These are phyloP conservation scores for honey bee (Apis mellifera) DNA, from an alignment of 1,140 invertebrate species.

Conservation along the genomic window Amel_HAv3.1 CM009936.2:13397001-13397500, in stretches of 20 bases:
- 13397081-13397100: no score
- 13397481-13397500: slow-evolving; percentile 54
- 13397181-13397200: no score
- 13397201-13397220: no score
- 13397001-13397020: slow-evolving; percentile 50
- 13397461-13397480: slow-evolving; percentile 67
- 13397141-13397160: no score
- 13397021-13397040: neutral
- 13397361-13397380: slow-evolving; percentile 59
- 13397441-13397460: slow-evolving; percentile 70
- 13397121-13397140: no score
- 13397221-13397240: no score
- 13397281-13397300: slow-evolving; percentile 7
- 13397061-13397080: neutral
- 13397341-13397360: slow-evolving; percentile 48
- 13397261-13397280: no score
- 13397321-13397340: slow-evolving; percentile 22
- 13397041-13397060: neutral
- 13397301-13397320: slow-evolving; percentile 47
- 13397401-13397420: slow-evolving; percentile 49
- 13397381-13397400: slow-evolving; percentile 73
- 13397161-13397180: no score
- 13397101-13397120: no score
- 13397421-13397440: slow-evolving; percentile 66
- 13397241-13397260: no score